Base-by-base conservation (phyloP, 2,888 invertebrate species). In the Mesorhabditis spiculigera region DNA sequence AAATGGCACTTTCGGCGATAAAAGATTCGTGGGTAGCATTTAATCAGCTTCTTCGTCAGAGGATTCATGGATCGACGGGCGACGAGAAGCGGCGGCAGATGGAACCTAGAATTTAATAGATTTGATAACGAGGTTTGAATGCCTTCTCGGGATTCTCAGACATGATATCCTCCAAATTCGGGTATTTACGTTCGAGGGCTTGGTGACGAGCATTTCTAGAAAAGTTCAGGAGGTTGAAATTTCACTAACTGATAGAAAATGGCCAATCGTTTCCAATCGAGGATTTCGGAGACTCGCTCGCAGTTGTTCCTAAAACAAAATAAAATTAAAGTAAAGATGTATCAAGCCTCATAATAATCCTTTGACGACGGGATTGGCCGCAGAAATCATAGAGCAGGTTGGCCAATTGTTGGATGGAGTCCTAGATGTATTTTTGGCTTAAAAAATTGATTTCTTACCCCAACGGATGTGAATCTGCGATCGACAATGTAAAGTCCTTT, bases 401-500 rank as follows among this genome's bases (percentile, higher is more conserved):
- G 10, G 58, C 58, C 8, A 50, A n/a, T 50, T 50, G 58, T 13
- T 50, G 58, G n/a, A 50, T 50, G 10, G 58, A 10, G n/a, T 50
- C 58, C 58, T 98, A 50, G n/a, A 50, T 13, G n/a, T 50, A 13
- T 50, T 13, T 13, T 13, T 50, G 10, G n/a, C 58, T 50, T n/a
- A 10, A n/a, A 10, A 50, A 13, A 50, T 13, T n/a, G n/a, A 13
- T 50, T 50, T 10, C 58, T n/a, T 13, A 50, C 58, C 58, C n/a
- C 95, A 0, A 95, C 87, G 4, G 91, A 91, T 79, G 95, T 94
- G 87, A 91, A 92, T 69, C 95, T 90, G 13, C 98, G 90, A 87
- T 98, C 98, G 41, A 99, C 94, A 63, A 99, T 93, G 88, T 97
- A 99, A 80, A 98, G 96, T 65, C 86, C 98, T 86, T 98, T 98